Conservation (phyloP, 1,140 invertebrate genomes). For the Drosophila bocki region DNA sequence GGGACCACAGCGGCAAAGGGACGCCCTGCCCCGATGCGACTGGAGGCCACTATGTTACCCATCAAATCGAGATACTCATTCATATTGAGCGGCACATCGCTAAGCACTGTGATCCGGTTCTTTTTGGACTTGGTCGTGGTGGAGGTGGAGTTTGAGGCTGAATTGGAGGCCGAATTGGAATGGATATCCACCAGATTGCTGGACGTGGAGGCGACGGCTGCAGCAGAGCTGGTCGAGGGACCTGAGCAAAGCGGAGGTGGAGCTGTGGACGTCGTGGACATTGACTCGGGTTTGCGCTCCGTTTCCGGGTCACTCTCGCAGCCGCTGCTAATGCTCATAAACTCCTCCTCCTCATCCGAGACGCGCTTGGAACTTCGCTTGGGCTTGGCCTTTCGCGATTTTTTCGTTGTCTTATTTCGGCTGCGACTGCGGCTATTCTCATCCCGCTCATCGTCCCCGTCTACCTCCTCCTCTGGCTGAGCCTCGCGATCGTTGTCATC, state of each 20-base stretch:
- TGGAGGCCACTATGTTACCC: constrained; percentile 81
- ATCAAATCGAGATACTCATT: constrained; percentile 82
- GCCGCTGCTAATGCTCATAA: constrained; percentile 72
- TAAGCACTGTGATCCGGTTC: constrained; percentile 78
- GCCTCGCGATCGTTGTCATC: constrained; percentile 11
- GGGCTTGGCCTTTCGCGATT: constrained; percentile 61
- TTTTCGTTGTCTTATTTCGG: constrained; percentile 59
- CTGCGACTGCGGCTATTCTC: constrained; percentile 57
- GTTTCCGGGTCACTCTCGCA: constrained; percentile 51
- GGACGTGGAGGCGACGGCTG: constrained; percentile 22
- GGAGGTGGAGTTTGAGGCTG: constrained; percentile 27
- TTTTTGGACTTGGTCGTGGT: constrained; percentile 68
- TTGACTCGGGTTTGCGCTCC: constrained; percentile 19
- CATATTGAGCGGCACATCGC: constrained; percentile 82
- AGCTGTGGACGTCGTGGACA: background rate
- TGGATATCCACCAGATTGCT: constrained; percentile 27
- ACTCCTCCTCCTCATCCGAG: constrained; percentile 66
- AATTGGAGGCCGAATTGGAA: constrained; percentile 47
- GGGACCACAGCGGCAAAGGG: constrained; percentile 72
- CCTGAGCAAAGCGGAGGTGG: constrained; percentile 45
- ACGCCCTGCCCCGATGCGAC: constrained; percentile 64
- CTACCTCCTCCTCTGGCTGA: constrained; percentile 44
- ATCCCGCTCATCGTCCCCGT: constrained; percentile 69
- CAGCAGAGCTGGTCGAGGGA: constrained; percentile 59
- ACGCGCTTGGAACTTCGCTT: constrained; percentile 49